Base-by-base conservation (phyloP, 2,888 invertebrate genomes). In the Rapana venosa region DNA sequence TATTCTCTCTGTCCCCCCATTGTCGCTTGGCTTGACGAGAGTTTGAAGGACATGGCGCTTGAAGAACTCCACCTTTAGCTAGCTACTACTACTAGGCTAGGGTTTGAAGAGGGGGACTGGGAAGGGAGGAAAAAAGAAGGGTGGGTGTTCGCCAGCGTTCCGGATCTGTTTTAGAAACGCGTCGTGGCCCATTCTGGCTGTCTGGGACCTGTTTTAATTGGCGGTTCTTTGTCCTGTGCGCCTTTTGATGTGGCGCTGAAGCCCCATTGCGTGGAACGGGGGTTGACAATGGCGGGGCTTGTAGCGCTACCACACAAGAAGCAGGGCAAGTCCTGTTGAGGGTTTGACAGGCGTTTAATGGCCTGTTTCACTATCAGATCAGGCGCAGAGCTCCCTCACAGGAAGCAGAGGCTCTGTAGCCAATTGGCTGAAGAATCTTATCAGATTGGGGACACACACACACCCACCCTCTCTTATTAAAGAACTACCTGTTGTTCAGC, bases 151-250 rank as follows among this genome's bases (percentile, higher is more conserved):
- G 13, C 77, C 11, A 35, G 26, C 1, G 74, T 74, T 74, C 74
- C 74, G n/a, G 74, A 22, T 30, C 35, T 35, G 11, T 79, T 35
- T 79, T 11, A 30, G 58, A 20, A n/a, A n/a, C n/a, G 84, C 11
- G 58, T 20, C 32, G 2, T 20, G 17, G 22, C 17, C 15, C n/a
- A n/a, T 56, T 11, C 47, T 11, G 0, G 22, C 15, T 56, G 84
- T 8, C 83, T 36, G 36, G 1, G 84, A 86, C 22, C 86, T 61
- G 86, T 86, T 86, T 83, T 61, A 86, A 86, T 86, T 86, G 86
- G 58, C 61, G 47, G 61, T 66, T 86, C 58, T 56, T 86, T 86
- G 86, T 86, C 61, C 86, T 20, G n/a, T 22, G 86, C 17, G 86
- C 32, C 66, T 86, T 86, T 86, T 86, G 86, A 86, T 61, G 86